These are phyloP conservation scores for Prochilodus magdalenae DNA, from an alignment of 2,113 vertebrate species.

Conservation along the genomic window DNA sequence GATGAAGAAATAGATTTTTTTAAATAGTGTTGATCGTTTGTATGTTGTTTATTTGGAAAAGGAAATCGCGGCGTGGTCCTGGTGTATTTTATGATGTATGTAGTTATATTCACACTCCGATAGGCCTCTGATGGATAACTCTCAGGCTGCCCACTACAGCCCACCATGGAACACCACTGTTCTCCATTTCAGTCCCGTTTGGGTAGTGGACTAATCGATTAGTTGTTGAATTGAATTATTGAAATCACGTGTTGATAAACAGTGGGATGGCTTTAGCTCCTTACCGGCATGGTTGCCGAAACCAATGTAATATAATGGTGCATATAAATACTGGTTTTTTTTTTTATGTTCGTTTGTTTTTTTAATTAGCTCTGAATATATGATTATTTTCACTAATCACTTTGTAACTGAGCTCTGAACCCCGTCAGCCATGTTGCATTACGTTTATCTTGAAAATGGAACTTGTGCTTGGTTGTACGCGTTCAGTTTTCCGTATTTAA, in stretches of 20 bases:
- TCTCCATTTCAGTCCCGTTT: background rate
- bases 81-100: background rate
- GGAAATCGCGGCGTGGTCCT: background rate
- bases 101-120: background rate
- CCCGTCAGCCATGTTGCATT: background rate
- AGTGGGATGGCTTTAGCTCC: background rate
- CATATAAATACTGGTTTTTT: background rate
- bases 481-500: constrained; percentile 3
- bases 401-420: background rate
- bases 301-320: background rate
- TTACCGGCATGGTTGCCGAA: background rate
- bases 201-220: background rate
- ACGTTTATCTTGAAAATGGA: background rate
- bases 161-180: background rate
- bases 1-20: background rate
- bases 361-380: background rate
- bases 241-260: background rate
- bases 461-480: background rate
- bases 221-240: background rate
- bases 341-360: background rate
- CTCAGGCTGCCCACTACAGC: background rate
- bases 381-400: constrained; percentile 6
- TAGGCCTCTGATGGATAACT: background rate
- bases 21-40: background rate
- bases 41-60: constrained; percentile 11